phyloP scores from a whole-genome alignment of 2,797 vertebrate genomes.

The Harpagifer antarcticus region DNA sequence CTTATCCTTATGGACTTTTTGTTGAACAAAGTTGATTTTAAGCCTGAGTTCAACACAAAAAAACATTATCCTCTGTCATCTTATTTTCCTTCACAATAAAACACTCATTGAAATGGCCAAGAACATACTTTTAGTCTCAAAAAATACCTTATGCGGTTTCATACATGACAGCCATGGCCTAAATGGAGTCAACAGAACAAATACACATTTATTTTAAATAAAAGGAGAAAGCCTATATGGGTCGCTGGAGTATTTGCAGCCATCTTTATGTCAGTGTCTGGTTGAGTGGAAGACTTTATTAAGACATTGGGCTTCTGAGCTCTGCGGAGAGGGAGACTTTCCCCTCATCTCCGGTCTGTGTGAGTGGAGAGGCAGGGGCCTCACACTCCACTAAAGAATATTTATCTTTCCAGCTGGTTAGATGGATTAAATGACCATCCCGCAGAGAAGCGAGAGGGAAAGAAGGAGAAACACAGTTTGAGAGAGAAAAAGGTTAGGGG shows the following conservation, averaged over 20 bases:
- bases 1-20: not conserved
- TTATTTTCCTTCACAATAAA: slow-evolving; percentile 20
- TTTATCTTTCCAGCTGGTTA: slow-evolving; percentile 86
- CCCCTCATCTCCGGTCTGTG: slow-evolving; percentile 78
- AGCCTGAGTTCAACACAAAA: not conserved
- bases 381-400: slow-evolving; percentile 80
- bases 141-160: slow-evolving; percentile 14
- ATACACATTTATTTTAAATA: slow-evolving; percentile 25
- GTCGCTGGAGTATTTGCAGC: slow-evolving; percentile 35
- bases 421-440: slow-evolving; percentile 84
- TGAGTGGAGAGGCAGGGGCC: slow-evolving; percentile 78
- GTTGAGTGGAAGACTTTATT: slow-evolving; percentile 71
- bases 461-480: slow-evolving; percentile 49
- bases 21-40: slow-evolving; percentile 1
- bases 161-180: slow-evolving; percentile 5
- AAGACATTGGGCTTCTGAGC: slow-evolving; percentile 61
- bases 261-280: slow-evolving; percentile 61
- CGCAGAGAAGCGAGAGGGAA: slow-evolving; percentile 61
- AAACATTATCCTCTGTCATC: not conserved
- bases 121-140: slow-evolving; percentile 20
- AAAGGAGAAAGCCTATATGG: slow-evolving; percentile 15
- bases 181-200: slow-evolving; percentile 30
- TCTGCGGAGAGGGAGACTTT: slow-evolving; percentile 67
- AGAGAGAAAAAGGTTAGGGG: slow-evolving; percentile 45
- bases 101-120: slow-evolving; percentile 5